Evolutionary conservation across 1,140 invertebrate species (phyloP).

Genomic region (Zaprionus inermis): DNA sequence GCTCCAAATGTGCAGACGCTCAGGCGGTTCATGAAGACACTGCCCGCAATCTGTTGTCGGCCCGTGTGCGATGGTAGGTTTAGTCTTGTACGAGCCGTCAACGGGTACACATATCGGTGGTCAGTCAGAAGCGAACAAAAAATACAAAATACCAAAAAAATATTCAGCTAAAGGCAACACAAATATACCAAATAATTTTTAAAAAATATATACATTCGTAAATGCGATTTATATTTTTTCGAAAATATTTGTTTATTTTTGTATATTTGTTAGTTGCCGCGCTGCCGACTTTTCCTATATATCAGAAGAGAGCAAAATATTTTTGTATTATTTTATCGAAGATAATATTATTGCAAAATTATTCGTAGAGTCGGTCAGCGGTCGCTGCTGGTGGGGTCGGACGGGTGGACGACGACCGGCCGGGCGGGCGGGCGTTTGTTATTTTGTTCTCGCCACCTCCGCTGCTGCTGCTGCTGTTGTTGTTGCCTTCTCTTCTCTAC

Average conservation of each 20-base stretch:
- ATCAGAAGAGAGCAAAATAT: conserved; percentile 37
- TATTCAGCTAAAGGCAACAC: conserved; percentile 43
- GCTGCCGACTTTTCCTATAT: conserved; percentile 28
- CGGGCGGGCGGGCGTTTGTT: conserved; percentile 31
- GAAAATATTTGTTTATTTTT: not conserved
- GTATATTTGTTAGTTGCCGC: conserved; percentile 31
- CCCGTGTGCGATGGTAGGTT: conserved; percentile 63
- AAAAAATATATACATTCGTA: conserved; percentile 22
- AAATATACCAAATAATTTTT: conserved; percentile 45
- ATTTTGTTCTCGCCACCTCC: conserved; percentile 46
- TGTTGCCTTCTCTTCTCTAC: conserved; percentile 76
- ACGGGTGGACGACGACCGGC: conserved; percentile 8
- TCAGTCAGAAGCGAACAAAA: conserved; percentile 56
- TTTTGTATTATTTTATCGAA: conserved; percentile 47
- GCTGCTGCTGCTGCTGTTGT: conserved; percentile 62
- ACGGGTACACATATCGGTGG: conserved; percentile 83
- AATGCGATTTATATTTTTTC: conserved; percentile 6
- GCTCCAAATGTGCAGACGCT: conserved; percentile 43
- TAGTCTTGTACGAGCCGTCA: conserved; percentile 82
- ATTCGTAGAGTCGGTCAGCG: conserved; percentile 58
- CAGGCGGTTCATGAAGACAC: conserved; percentile 50
- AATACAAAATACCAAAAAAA: conserved; percentile 46
- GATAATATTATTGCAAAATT: conserved; percentile 61
- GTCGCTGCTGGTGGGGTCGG: conserved; percentile 31
- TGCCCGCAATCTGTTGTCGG: conserved; percentile 58